These are phyloP conservation scores for Horisme vitalbata DNA, from an alignment of 2,888 invertebrate species.

Conservation along the genomic window DNA sequence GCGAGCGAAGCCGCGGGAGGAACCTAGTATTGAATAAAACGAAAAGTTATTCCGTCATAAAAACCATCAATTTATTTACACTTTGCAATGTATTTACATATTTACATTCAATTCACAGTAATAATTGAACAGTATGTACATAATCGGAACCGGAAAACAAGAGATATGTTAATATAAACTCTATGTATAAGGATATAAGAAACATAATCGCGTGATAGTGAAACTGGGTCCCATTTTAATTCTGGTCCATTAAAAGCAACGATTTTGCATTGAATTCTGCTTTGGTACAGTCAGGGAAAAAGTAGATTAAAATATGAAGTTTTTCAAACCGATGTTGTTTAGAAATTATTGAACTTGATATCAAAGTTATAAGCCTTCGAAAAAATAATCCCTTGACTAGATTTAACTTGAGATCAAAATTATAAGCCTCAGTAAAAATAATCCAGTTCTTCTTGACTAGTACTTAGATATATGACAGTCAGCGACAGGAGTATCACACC, in stretches of 20 bases:
- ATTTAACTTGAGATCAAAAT: too few relatives aligned
- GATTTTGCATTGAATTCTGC: slow-evolving; percentile 9
- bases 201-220: slow-evolving; percentile 10
- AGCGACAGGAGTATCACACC: too few relatives aligned
- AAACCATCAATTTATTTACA: slow-evolving; percentile 82
- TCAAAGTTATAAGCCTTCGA: too few relatives aligned
- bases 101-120: slow-evolving; percentile 59
- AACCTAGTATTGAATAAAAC: slow-evolving; percentile 49
- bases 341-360: too few relatives aligned
- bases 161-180: slow-evolving; percentile 17
- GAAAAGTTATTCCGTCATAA: slow-evolving; percentile 64
- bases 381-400: too few relatives aligned
- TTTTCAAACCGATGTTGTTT: too few relatives aligned
- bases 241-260: slow-evolving; percentile 16
- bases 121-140: slow-evolving; percentile 64
- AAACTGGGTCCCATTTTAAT: slow-evolving; percentile 23
- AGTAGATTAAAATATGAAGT: too few relatives aligned
- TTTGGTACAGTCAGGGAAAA: neutral
- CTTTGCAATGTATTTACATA: slow-evolving; percentile 66
- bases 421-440: too few relatives aligned
- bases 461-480: too few relatives aligned
- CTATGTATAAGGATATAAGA: neutral
- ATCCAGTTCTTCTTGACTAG: too few relatives aligned
- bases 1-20: too few relatives aligned
- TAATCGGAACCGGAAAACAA: slow-evolving; percentile 27